A percentile compares a stretch with the other conserved stretches of the same genome.
phyloP scores from a whole-genome alignment of 2,888 invertebrate genomes.

The Nomada hirtipes region DNA sequence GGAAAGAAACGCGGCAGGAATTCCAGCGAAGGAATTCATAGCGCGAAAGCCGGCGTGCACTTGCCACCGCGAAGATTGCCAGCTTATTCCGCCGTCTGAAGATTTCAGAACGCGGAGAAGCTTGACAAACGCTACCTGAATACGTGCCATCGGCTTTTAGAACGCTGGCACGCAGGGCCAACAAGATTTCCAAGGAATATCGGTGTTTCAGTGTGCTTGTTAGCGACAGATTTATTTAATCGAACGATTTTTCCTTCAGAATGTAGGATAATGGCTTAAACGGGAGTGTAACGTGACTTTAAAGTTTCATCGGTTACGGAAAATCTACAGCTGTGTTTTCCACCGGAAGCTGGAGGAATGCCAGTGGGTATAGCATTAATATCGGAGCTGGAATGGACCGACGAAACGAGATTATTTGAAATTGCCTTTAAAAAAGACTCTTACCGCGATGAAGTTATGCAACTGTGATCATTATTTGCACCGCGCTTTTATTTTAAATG shows the following conservation, averaged over 20 bases:
- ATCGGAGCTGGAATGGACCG: neutral
- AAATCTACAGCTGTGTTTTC: constrained; percentile 5
- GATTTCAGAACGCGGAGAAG: constrained; percentile 7
- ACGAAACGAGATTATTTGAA: constrained; percentile 10
- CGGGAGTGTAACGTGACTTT: neutral
- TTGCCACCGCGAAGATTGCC: constrained; percentile 29
- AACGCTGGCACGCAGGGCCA: neutral
- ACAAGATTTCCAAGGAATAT: neutral
- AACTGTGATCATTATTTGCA: neutral
- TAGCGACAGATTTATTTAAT: neutral
- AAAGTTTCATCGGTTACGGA: neutral
- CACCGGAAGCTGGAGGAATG: constrained; percentile 10
- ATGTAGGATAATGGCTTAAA: too few relatives aligned
- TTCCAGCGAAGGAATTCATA: constrained; percentile 26
- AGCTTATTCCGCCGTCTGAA: constrained; percentile 40
- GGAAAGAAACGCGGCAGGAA: neutral
- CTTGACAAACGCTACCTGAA: constrained; percentile 6
- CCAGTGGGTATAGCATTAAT: constrained; percentile 8
- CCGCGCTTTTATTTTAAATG: neutral
- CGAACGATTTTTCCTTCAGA: neutral
- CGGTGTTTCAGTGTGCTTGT: neutral
- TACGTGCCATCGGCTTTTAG: neutral
- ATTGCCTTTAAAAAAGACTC: constrained; percentile 5
- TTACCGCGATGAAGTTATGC: constrained; percentile 1
- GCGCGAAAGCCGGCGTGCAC: neutral